These are phyloP conservation scores for Acholoe squamosa DNA, from an alignment of 2,888 invertebrate species.

Conservation along the genomic window DNA sequence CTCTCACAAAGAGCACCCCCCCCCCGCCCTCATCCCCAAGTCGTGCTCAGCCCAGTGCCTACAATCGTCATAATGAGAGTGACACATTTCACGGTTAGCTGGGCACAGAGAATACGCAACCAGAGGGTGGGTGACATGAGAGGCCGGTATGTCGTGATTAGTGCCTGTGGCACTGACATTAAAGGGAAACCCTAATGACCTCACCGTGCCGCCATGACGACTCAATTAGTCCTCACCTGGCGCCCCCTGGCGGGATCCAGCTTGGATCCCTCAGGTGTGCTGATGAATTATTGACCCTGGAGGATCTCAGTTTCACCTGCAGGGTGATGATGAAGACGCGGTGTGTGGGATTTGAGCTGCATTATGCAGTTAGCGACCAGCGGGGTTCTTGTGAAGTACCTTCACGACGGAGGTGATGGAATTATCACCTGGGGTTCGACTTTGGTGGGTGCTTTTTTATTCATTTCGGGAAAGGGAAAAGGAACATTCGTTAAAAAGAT, in stretches of 20 bases:
- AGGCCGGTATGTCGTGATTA: background rate
- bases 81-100: constrained; percentile 29
- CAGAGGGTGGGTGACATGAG: constrained; percentile 17
- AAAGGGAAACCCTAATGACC: constrained; percentile 56
- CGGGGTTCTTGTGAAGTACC: no score
- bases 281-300: constrained; percentile 49
- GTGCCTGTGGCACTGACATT: background rate
- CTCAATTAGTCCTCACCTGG: constrained; percentile 42
- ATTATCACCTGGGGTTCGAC: no score
- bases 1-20: no score
- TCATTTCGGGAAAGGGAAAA: no score
- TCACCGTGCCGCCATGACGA: background rate
- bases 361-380: no score
- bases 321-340: background rate
- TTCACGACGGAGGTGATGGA: no score
- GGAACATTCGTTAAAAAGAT: no score
- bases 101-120: constrained; percentile 32
- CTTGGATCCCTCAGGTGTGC: background rate
- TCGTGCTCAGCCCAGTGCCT: background rate
- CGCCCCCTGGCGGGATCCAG: background rate
- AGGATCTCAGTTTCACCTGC: constrained; percentile 16
- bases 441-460: no score
- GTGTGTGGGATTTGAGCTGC: no score
- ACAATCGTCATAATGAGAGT: background rate
- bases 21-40: background rate